phyloP scores from a whole-genome alignment of 2,888 invertebrate species.

The Myopa testacea region DNA sequence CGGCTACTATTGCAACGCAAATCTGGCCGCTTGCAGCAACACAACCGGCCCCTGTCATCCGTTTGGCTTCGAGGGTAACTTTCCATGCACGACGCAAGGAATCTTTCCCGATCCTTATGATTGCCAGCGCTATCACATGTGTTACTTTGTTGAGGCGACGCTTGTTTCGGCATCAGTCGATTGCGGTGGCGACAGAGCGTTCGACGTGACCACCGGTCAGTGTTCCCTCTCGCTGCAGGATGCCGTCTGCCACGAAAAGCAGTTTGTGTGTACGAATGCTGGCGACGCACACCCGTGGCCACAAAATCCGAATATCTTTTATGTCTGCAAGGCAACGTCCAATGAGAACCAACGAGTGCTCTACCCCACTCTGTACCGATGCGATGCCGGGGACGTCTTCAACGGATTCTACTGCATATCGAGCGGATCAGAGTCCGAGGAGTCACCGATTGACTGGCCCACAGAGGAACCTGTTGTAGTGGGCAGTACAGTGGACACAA shows the following conservation, averaged over 20 bases:
- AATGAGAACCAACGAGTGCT: conserved; percentile 59
- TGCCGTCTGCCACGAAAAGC: conserved; percentile 56
- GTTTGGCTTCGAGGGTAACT: conserved; percentile 65
- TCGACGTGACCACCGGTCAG: conserved; percentile 62
- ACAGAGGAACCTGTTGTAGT: background rate
- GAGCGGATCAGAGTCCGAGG: background rate
- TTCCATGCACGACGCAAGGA: conserved; percentile 66
- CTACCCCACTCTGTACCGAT: conserved; percentile 66
- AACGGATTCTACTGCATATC: conserved; percentile 51
- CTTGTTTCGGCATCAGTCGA: conserved; percentile 64
- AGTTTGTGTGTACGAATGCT: conserved; percentile 60
- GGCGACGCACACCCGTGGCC: conserved; percentile 66
- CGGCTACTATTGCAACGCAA: conserved; percentile 64
- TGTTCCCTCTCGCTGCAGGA: conserved; percentile 60
- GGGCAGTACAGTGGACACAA: background rate
- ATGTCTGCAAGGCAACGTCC: conserved; percentile 65
- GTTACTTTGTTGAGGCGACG: conserved; percentile 62
- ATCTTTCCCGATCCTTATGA: conserved; percentile 68
- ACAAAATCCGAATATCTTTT: conserved; percentile 64
- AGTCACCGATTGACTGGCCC: conserved; percentile 1
- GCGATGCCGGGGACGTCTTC: conserved; percentile 64
- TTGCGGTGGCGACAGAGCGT: conserved; percentile 64
- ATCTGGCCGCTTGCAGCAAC: conserved; percentile 61
- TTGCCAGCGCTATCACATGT: conserved; percentile 68
- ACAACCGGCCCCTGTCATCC: conserved; percentile 67